Conservation (phyloP, 2,888 invertebrate genomes). For the Athripsodes cinereus region DNA sequence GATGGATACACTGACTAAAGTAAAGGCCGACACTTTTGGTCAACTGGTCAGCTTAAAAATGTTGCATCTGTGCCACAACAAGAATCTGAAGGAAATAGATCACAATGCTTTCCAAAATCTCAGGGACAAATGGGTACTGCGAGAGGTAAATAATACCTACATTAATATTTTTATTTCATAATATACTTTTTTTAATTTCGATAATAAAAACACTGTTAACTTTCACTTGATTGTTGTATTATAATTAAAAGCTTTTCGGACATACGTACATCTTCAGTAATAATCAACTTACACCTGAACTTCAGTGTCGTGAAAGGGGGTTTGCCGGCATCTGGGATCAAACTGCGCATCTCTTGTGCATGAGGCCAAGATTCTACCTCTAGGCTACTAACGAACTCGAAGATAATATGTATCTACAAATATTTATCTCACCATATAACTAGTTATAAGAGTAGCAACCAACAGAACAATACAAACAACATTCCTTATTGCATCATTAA, state of each 20-base stretch:
- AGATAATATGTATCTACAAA: background rate
- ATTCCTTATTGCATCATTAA: no score
- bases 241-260: no score
- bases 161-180: background rate
- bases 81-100: slow-evolving; percentile 50
- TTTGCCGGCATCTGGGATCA: no score
- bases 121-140: slow-evolving; percentile 46
- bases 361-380: no score
- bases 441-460: background rate
- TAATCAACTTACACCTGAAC: no score
- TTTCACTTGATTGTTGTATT: no score
- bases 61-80: slow-evolving; percentile 49
- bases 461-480: no score
- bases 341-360: no score
- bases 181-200: background rate
- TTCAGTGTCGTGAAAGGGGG: no score
- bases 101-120: slow-evolving; percentile 52
- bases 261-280: no score
- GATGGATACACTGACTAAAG: slow-evolving; percentile 49
- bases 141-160: slow-evolving; percentile 54
- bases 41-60: slow-evolving; percentile 43
- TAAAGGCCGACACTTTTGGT: slow-evolving; percentile 50
- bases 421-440: background rate
- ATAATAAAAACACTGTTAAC: no score
- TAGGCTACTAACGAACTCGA: no score